Evolutionary conservation across 2,113 vertebrate species (phyloP).

Genomic region (Platysteira castanea): DNA sequence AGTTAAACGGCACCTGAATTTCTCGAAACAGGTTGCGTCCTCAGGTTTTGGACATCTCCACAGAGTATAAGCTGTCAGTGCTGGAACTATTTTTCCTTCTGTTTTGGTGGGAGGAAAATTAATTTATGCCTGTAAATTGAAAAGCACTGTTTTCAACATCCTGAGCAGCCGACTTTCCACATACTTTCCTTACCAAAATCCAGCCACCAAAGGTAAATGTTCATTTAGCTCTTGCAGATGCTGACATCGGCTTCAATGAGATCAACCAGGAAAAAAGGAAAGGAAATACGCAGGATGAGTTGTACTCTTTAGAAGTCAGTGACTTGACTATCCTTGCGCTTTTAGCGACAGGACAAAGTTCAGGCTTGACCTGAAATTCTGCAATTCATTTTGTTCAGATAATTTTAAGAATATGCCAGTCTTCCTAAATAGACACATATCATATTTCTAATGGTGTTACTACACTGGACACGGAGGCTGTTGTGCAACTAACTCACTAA

Average conservation of each 20-base stretch:
- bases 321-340: neutral
- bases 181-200: neutral
- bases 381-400: neutral
- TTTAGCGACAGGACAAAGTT: neutral
- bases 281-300: neutral
- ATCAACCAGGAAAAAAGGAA: neutral
- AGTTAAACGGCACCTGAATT: neutral
- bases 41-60: neutral
- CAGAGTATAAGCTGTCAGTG: neutral
- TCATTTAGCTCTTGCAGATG: neutral
- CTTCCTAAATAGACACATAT: neutral
- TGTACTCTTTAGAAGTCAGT: neutral
- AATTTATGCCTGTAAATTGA: neutral
- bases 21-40: neutral
- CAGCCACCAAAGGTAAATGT: neutral
- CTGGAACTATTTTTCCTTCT: neutral
- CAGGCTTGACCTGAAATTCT: slow-evolving; percentile 10
- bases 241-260: neutral
- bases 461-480: neutral
- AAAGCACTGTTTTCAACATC: neutral
- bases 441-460: neutral
- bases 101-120: neutral
- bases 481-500: neutral
- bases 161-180: neutral
- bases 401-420: neutral